phyloP scores from a whole-genome alignment of 2,113 vertebrate species.

The Nansenia antarctica region DNA sequence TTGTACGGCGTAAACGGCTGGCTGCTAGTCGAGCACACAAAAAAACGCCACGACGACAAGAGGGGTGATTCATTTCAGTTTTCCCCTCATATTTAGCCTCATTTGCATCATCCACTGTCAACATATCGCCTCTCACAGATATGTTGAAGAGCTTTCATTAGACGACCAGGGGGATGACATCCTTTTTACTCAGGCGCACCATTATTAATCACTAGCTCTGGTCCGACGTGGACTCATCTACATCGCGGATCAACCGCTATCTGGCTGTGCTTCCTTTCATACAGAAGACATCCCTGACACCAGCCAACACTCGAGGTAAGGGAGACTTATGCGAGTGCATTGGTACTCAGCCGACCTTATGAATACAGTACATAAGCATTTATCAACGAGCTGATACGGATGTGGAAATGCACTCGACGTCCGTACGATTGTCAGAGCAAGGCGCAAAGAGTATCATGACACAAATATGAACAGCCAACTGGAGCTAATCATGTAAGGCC shows the following conservation, averaged over 20 bases:
- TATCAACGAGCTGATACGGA: slow-evolving; percentile 63
- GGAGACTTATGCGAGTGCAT: slow-evolving; percentile 71
- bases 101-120: slow-evolving; percentile 79
- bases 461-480: neutral
- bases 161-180: slow-evolving; percentile 81
- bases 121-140: slow-evolving; percentile 70
- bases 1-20: slow-evolving; percentile 64
- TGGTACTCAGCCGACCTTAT: slow-evolving; percentile 69
- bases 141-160: slow-evolving; percentile 77
- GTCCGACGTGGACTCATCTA: slow-evolving; percentile 71
- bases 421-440: slow-evolving; percentile 54
- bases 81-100: slow-evolving; percentile 77
- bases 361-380: slow-evolving; percentile 69
- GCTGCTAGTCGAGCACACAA: slow-evolving; percentile 39
- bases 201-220: slow-evolving; percentile 75
- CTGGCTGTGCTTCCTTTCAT: slow-evolving; percentile 74
- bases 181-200: slow-evolving; percentile 82
- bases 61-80: slow-evolving; percentile 73
- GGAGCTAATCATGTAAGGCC: slow-evolving; percentile 16
- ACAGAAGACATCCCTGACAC: slow-evolving; percentile 72
- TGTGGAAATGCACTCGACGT: slow-evolving; percentile 63
- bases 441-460: slow-evolving; percentile 8
- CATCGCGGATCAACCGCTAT: slow-evolving; percentile 77
- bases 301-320: slow-evolving; percentile 72
- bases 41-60: slow-evolving; percentile 27